Evolutionary conservation across 2,113 vertebrate species (phyloP).

Genomic region (Sclerurus mexicanus): DNA sequence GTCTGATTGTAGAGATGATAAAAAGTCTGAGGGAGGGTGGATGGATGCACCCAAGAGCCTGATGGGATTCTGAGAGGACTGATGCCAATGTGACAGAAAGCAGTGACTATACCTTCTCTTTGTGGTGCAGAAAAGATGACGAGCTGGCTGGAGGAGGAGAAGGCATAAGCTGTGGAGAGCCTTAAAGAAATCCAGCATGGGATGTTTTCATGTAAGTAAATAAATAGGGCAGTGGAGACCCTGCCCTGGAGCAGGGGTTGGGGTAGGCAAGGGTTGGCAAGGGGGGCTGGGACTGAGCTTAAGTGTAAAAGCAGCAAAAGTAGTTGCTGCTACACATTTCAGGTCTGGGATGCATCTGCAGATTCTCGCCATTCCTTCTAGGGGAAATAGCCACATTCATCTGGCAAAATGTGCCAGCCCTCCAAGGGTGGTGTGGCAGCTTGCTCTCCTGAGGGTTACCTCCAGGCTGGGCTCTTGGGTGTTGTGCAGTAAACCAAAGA

Average conservation of each 20-base stretch:
- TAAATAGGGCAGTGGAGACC: neutral
- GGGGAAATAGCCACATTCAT: neutral
- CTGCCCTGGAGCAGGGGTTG: neutral
- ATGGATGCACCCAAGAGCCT: neutral
- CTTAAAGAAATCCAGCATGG: neutral
- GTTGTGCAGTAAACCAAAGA: neutral
- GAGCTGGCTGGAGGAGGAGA: neutral
- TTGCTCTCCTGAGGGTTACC: neutral
- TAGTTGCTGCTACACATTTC: neutral
- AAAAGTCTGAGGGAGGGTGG: neutral
- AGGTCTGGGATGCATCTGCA: neutral
- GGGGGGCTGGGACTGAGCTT: neutral
- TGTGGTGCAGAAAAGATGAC: accelerated
- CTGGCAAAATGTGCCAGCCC: neutral
- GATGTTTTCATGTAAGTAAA: neutral
- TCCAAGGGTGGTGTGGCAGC: neutral
- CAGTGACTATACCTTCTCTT: neutral
- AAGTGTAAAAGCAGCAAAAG: neutral
- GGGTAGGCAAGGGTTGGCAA: neutral
- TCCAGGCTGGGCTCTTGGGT: accelerated
- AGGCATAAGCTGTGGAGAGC: neutral
- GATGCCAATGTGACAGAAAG: neutral
- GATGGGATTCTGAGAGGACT: neutral
- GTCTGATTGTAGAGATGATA: neutral
- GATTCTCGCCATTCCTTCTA: neutral